Evolutionary conservation across 2,888 invertebrate species (phyloP), one percentile per base, ranked within the genome.

Genomic region (Diaprepes abbreviatus): DNA sequence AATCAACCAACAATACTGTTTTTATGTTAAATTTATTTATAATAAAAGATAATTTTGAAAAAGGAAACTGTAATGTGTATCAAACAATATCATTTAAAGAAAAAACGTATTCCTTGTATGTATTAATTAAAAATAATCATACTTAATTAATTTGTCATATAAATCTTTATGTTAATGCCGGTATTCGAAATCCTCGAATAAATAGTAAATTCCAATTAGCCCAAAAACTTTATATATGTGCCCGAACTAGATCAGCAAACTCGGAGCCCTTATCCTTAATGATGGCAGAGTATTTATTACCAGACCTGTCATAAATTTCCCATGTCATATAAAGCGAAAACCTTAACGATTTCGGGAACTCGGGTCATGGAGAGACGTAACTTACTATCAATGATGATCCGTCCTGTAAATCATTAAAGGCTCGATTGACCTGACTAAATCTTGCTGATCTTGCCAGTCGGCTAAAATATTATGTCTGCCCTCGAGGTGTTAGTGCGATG

Each of bases 351-450:
- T 66, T 54, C 40, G 24, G 24, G 52, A 40, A 33, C 31, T 16
- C 31, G 62, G 62, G 62, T 36, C 64, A 55, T 28, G 38, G 35
- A 60, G 33, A 64, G 45, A 55, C 40, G 48, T 48, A 40, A 60
- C 31, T 67, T 67, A 54, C 60, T 60, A 67, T 67, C 58, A 45
- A 36, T 62, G 55, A 62, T 62, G 55, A 62, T 67, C 67, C 67
- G 12, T 43, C 48, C 55, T 54, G 55, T 60, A 67, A 67, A 67
- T 67, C 67, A 67, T 67, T 67, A 67, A 54, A 45, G 43, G 50
- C 55, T 14, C 50, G 48, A 67, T 67, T 67, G 67, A 62, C 60
- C 60, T 45, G 58, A 60, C 54, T 33, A 55, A 52, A 60, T 60
- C 60, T 60, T 55, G 67, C 67, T 67, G 67, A 67, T 67, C 67